Percentiles rank a stretch among this genome's conserved stretches.
Conservation (phyloP, 2,797 vertebrate genomes). For the Syngnathus rostellatus region DNA sequence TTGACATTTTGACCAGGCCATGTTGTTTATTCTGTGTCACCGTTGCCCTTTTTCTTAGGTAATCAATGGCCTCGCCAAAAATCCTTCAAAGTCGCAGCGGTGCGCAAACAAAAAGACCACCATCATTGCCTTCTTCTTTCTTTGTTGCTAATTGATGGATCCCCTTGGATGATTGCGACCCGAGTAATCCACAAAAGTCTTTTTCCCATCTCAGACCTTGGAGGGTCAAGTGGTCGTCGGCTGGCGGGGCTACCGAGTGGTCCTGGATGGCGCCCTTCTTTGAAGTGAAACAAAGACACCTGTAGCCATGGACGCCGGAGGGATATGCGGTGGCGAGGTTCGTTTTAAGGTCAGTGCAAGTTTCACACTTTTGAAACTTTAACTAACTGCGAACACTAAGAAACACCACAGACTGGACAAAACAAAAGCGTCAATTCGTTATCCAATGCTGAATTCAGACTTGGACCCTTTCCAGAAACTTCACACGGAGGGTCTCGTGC, state of each 20-base stretch:
- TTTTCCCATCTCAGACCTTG: constrained; percentile 53
- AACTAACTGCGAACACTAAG: too few relatives aligned
- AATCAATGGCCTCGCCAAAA: constrained; percentile 19
- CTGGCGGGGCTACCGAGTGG: constrained; percentile 37
- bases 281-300: constrained; percentile 60
- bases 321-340: constrained; percentile 50
- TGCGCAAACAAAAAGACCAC: constrained; percentile 54
- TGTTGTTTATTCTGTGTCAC: constrained; percentile 31
- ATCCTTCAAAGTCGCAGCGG: constrained; percentile 43
- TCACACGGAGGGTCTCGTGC: neutral
- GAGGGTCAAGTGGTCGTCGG: constrained; percentile 65
- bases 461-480: neutral
- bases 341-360: constrained; percentile 63
- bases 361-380: constrained; percentile 24
- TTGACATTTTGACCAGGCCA: constrained; percentile 49
- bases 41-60: constrained; percentile 45
- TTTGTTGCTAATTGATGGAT: constrained; percentile 26
- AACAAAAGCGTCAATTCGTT: too few relatives aligned
- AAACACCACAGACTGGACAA: too few relatives aligned
- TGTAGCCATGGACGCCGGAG: constrained; percentile 61
- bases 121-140: constrained; percentile 40
- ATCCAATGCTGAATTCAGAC: neutral
- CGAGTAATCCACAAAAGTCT: constrained; percentile 55
- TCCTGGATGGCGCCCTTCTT: constrained; percentile 47
- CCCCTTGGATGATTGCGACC: constrained; percentile 22